These are phyloP conservation scores for Notolepis coatsorum DNA, from an alignment of 2,797 vertebrate genomes.

Conservation along the genomic window DNA sequence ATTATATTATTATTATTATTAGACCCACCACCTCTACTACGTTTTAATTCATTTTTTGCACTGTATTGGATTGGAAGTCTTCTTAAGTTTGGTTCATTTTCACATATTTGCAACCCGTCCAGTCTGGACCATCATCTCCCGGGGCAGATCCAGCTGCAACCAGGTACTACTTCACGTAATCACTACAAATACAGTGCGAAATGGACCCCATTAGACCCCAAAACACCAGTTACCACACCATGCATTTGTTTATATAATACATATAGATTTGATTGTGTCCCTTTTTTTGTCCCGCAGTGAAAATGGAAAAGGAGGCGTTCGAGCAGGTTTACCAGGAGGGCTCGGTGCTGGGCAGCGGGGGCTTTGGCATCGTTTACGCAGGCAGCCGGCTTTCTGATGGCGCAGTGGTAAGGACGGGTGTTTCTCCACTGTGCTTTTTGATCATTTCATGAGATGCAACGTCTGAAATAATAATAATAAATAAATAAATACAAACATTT, in stretches of 20 bases:
- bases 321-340: slow-evolving; percentile 96
- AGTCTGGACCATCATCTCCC: slow-evolving; percentile 96
- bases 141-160: slow-evolving; percentile 92
- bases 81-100: slow-evolving; percentile 92
- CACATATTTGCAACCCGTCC: slow-evolving; percentile 95
- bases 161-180: too few species aligned
- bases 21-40: slow-evolving; percentile 30
- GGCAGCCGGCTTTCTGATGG: slow-evolving; percentile 91
- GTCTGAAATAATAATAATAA: too few species aligned
- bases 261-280: too few species aligned
- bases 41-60: slow-evolving; percentile 18
- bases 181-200: too few species aligned
- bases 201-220: too few species aligned
- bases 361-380: slow-evolving; percentile 95
- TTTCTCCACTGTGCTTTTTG: slow-evolving; percentile 20
- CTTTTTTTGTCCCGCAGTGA: slow-evolving; percentile 71
- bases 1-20: too few species aligned
- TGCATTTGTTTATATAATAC: background rate
- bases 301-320: slow-evolving; percentile 91
- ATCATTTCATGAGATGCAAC: background rate
- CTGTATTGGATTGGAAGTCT: background rate
- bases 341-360: slow-evolving; percentile 93
- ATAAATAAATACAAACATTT: too few species aligned
- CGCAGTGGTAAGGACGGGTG: slow-evolving; percentile 87
- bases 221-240: too few species aligned